Conservation (phyloP, 2,797 vertebrate genomes). For the Echiichthys vipera region DNA sequence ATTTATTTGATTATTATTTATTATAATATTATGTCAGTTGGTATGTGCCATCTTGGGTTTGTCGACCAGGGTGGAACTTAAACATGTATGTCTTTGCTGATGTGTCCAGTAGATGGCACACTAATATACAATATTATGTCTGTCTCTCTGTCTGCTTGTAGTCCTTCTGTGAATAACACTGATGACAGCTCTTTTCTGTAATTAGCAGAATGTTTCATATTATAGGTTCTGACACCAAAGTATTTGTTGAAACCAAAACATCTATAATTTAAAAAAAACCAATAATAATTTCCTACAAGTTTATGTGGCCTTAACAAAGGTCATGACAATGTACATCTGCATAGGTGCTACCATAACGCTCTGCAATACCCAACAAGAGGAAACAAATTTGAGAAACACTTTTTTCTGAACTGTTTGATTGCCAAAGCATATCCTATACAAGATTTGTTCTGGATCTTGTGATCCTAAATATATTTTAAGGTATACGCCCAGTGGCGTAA, state of each 20-base stretch:
- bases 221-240: not conserved
- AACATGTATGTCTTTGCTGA: not conserved
- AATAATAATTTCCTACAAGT: too few species aligned
- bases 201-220: not conserved
- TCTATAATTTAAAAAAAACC: not conserved
- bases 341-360: too few species aligned
- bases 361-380: not conserved
- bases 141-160: too few species aligned
- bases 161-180: too few species aligned
- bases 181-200: not conserved
- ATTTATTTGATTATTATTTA: too few species aligned
- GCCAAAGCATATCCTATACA: not conserved
- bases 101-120: constrained; percentile 55
- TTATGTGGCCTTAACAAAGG: not conserved
- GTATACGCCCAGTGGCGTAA: too few species aligned
- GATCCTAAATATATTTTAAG: too few species aligned
- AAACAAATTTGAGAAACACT: not conserved
- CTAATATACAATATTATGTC: not conserved
- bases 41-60: not conserved
- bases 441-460: not conserved
- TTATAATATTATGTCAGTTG: too few species aligned
- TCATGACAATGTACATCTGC: not conserved
- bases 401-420: not conserved
- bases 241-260: not conserved
- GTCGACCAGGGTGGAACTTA: not conserved